Conservation (phyloP, 2,113 vertebrate species). For the Hippocampus guttulatus region DNA sequence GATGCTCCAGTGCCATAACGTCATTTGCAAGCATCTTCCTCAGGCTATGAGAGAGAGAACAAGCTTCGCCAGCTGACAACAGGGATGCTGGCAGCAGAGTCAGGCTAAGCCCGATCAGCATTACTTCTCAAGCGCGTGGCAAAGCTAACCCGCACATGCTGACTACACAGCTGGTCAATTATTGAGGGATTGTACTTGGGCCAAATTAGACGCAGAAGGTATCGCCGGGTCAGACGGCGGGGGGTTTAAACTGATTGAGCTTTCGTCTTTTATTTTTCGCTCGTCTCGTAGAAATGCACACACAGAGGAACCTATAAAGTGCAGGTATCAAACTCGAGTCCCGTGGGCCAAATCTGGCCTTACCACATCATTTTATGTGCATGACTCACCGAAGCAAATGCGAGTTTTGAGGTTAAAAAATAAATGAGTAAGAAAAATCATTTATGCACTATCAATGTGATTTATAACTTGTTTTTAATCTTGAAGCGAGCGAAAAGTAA, state of each 20-base stretch:
- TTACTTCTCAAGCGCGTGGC: slow-evolving; percentile 27
- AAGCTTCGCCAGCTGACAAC: slow-evolving; percentile 18
- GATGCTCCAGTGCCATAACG: not conserved
- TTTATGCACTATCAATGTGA: too few relatives aligned
- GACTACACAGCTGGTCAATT: slow-evolving; percentile 59
- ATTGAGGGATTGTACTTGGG: slow-evolving; percentile 55
- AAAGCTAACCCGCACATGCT: slow-evolving; percentile 22
- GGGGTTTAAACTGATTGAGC: not conserved
- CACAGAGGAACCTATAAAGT: not conserved
- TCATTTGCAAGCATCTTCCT: slow-evolving; percentile 15
- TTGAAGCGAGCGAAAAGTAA: too few relatives aligned
- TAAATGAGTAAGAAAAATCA: too few relatives aligned
- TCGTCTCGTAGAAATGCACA: not conserved
- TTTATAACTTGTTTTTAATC: too few relatives aligned
- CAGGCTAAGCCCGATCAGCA: slow-evolving; percentile 30
- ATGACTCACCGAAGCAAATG: too few relatives aligned
- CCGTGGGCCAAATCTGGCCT: too few relatives aligned
- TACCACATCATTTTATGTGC: too few relatives aligned
- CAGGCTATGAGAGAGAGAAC: not conserved
- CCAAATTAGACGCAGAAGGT: slow-evolving; percentile 46
- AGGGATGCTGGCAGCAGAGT: slow-evolving; percentile 17
- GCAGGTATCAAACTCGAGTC: not conserved
- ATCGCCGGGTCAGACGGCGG: slow-evolving; percentile 5
- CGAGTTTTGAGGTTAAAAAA: too few relatives aligned
- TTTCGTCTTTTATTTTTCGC: not conserved